Percentiles rank a stretch among this genome's conserved stretches.
Conservation (phyloP, 1,140 invertebrate genomes). For the Cydia strobilella region DNA sequence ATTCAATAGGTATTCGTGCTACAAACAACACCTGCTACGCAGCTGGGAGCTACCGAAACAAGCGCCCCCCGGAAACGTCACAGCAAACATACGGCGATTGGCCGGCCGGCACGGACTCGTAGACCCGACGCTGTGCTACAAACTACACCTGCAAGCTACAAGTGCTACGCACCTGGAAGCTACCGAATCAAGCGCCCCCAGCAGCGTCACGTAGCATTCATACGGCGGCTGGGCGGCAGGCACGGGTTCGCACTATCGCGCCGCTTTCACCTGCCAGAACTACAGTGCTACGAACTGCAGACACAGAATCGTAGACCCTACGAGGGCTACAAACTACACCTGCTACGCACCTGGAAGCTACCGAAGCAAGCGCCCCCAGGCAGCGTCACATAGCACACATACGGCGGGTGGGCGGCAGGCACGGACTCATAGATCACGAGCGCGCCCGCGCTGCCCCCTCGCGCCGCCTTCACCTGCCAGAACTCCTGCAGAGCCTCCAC, state of each 20-base stretch:
- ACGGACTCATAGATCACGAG: constrained; percentile 97
- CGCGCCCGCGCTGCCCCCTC: constrained; percentile 90
- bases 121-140: constrained; percentile 80
- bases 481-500: constrained; percentile 97
- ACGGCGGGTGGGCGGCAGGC: constrained; percentile 92
- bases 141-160: background rate
- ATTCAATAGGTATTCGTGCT: no score
- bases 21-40: constrained; percentile 36
- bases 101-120: constrained; percentile 95
- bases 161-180: background rate
- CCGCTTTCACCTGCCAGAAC: no score
- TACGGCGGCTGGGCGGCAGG: no score
- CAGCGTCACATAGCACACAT: constrained; percentile 96
- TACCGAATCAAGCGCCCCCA: background rate
- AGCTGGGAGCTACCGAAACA: constrained; percentile 98
- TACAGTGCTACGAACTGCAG: constrained; percentile 81
- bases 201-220: no score
- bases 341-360: constrained; percentile 89
- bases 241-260: no score
- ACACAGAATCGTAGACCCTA: constrained; percentile 78
- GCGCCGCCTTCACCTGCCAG: constrained; percentile 97
- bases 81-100: constrained; percentile 96
- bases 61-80: constrained; percentile 95
- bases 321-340: background rate
- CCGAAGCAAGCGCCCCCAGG: constrained; percentile 97